These are phyloP conservation scores for Nysson spinosus DNA, from an alignment of 2,888 invertebrate genomes.

Conservation along the genomic window DNA sequence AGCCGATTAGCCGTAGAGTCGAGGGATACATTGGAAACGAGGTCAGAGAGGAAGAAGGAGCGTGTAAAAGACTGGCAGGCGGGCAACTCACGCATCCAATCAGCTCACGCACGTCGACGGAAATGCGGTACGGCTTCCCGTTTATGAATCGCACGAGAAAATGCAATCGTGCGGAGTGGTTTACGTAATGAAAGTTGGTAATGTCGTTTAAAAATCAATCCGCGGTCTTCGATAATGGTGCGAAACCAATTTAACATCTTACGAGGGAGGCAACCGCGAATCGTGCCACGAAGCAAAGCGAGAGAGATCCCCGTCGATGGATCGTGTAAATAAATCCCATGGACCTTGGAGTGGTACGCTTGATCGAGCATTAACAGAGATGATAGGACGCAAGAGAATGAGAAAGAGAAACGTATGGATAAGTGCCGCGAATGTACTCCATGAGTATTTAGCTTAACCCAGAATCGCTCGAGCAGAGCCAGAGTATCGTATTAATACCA, in stretches of 20 bases:
- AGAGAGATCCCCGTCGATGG: not conserved
- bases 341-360: conserved; percentile 30
- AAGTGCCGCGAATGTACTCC: conserved; percentile 1
- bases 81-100: conserved; percentile 1
- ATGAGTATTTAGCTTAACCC: conserved; percentile 29
- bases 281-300: not conserved
- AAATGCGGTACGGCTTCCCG: conserved; percentile 32
- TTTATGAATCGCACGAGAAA: not conserved
- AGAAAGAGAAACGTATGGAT: not conserved
- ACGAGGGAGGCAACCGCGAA: not conserved
- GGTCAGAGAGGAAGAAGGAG: conserved; percentile 51
- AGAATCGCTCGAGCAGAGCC: no score
- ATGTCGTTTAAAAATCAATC: no score
- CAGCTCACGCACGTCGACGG: conserved; percentile 9
- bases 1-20: conserved; percentile 40
- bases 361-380: conserved; percentile 44
- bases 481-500: no score
- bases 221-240: not conserved
- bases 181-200: no score
- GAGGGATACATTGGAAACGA: conserved; percentile 40
- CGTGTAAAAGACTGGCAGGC: conserved; percentile 25
- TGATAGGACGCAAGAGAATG: conserved; percentile 7
- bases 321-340: not conserved
- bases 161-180: no score
- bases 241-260: not conserved